A percentile compares a stretch with the other conserved stretches of the same genome.
Evolutionary conservation across 1,140 invertebrate genomes (phyloP).

Genomic region (Drosophila asahinai): DNA sequence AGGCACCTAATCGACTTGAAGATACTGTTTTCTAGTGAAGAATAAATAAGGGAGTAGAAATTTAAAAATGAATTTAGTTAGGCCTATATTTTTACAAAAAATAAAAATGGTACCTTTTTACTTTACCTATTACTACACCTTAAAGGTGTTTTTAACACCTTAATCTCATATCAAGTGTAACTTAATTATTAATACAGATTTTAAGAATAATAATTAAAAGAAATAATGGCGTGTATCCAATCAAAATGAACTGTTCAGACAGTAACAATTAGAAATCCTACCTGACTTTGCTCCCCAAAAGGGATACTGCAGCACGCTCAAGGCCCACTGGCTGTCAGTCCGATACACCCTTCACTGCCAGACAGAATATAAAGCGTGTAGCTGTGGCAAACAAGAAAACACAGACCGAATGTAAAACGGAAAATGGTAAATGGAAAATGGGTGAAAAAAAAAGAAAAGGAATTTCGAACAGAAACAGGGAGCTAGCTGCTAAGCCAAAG

Average conservation of each 20-base stretch:
- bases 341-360: slow-evolving; percentile 6
- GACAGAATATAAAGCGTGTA: slow-evolving; percentile 35
- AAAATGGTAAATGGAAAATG: slow-evolving; percentile 16
- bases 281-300: not conserved
- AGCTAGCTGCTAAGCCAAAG: slow-evolving; percentile 38
- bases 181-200: too few species aligned
- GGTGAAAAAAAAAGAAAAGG: slow-evolving; percentile 22
- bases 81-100: too few species aligned
- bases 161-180: too few species aligned
- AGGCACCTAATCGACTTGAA: not conserved
- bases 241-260: slow-evolving; percentile 5
- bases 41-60: not conserved
- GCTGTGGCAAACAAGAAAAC: slow-evolving; percentile 49
- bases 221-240: not conserved
- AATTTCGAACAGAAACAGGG: slow-evolving; percentile 38
- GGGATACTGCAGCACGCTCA: not conserved
- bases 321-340: slow-evolving; percentile 15
- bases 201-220: not conserved
- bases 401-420: slow-evolving; percentile 44
- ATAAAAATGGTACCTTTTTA: too few species aligned
- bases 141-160: too few species aligned
- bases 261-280: slow-evolving; percentile 1
- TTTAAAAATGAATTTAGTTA: too few species aligned
- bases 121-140: too few species aligned
- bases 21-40: not conserved